Evolutionary conservation across 1,140 invertebrate species (phyloP), one percentile per base, ranked within the genome.

Genomic region (Zaprionus tsacasi): DNA sequence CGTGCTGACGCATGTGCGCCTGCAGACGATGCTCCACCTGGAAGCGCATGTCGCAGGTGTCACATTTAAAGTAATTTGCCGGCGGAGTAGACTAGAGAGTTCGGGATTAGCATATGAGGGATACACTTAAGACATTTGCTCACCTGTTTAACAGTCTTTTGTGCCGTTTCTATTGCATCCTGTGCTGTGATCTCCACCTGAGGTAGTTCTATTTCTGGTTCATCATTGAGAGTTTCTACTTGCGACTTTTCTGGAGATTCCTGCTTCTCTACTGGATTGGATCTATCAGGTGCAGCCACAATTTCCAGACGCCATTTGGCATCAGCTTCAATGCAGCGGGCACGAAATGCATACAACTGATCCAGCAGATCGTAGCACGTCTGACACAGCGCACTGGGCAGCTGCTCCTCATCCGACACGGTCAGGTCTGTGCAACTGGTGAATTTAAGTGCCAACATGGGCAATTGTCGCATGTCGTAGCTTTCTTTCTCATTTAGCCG

Each of bases 321-420:
- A 33, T 85, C 81, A 1, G 87, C 55, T 0, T 68, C 55, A n/a
- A 79, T 60, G 59, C 91, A 91, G 6, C 66, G 63, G 11, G 36
- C 43, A 5, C 82, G 87, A 35, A 92, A 92, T 43, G 56, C 61
- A 70, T 82, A 69, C 12, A 71, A 77, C 48, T 79, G 59, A 21
- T 78, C 70, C 30, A 92, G 27, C 13, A 82, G 55, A 13, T 76
- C 50, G n/a, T 68, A 78, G 36, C 91, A 92, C 0, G 2, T 11
- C 25, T 33, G 43, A 35, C 91, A 92, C 1, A 92, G 56, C 3
- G 60, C 52, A 38, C 60, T 77, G 7, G 91, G 77, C 25, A 88
- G 1, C 2, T 50, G 7, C 12, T 63, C 58, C 6, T 60, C 58
- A 15, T 36, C 30, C 0, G 30, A 40, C 12, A 80, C 40, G 0